These are phyloP conservation scores for Patiria pectinifera DNA, from an alignment of 53 echinoderm and acorn worm genomes.

Conservation along the genomic window DNA sequence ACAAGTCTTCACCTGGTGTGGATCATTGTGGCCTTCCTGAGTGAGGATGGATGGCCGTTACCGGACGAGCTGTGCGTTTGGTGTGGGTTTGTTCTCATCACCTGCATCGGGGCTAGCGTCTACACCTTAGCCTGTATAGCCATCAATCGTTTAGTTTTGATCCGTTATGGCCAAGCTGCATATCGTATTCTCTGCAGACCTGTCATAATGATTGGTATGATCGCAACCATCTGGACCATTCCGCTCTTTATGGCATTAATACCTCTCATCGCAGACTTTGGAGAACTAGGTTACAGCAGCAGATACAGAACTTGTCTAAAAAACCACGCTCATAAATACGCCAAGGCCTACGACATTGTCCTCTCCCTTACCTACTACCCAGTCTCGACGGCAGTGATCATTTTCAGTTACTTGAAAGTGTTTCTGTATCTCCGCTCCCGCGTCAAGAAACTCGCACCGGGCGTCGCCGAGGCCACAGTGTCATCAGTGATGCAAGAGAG, in stretches of 20 bases:
- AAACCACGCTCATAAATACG: slow-evolving; percentile 28
- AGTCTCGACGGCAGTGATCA: slow-evolving; percentile 49
- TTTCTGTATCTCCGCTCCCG: slow-evolving; percentile 44
- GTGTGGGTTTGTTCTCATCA: slow-evolving; percentile 63
- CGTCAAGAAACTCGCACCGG: slow-evolving; percentile 38
- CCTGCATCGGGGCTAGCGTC: slow-evolving; percentile 62
- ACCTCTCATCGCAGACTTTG: slow-evolving; percentile 49
- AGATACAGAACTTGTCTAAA: slow-evolving; percentile 57
- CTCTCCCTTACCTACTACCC: slow-evolving; percentile 50
- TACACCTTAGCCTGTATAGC: slow-evolving; percentile 65
- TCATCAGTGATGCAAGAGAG: background rate
- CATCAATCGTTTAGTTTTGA: slow-evolving; percentile 53
- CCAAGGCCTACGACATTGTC: slow-evolving; percentile 44
- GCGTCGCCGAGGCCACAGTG: slow-evolving; percentile 2
- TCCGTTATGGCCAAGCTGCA: slow-evolving; percentile 33
- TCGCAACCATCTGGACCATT: slow-evolving; percentile 40
- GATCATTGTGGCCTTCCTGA: slow-evolving; percentile 66
- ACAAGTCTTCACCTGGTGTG: slow-evolving; percentile 47
- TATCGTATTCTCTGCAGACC: slow-evolving; percentile 34
- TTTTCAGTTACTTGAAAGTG: slow-evolving; percentile 38
- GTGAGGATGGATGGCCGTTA: slow-evolving; percentile 64
- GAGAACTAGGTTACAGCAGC: slow-evolving; percentile 66
- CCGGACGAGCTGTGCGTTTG: slow-evolving; percentile 56
- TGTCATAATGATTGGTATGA: background rate
- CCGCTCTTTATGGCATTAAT: slow-evolving; percentile 43